phyloP scores from a whole-genome alignment of 2,888 invertebrate species.

The Auanema sp. region DNA sequence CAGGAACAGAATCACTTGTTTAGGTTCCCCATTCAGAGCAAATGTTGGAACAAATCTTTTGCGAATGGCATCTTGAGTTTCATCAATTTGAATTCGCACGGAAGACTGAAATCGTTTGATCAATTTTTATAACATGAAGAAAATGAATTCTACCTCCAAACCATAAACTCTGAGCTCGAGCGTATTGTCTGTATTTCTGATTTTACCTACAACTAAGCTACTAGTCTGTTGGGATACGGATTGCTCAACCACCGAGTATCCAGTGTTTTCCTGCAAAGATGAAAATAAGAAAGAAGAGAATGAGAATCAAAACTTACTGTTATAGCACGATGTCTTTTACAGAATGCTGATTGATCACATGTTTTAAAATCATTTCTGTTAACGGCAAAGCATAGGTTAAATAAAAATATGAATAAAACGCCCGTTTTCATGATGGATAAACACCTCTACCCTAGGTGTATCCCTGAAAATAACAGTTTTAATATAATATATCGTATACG shows the following conservation, averaged over 20 bases:
- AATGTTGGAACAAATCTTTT: constrained; percentile 40
- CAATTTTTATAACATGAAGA: neutral
- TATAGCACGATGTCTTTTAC: constrained; percentile 52
- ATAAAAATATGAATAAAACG: too few relatives aligned
- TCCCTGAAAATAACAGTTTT: too few relatives aligned
- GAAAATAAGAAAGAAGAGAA: neutral
- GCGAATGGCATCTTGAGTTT: constrained; percentile 32
- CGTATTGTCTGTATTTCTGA: constrained; percentile 31
- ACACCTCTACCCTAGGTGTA: too few relatives aligned
- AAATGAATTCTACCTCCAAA: constrained; percentile 16
- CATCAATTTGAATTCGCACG: constrained; percentile 45
- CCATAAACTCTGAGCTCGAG: constrained; percentile 32
- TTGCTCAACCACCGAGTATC: constrained; percentile 31
- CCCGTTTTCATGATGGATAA: too few relatives aligned
- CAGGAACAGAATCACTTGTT: constrained; percentile 4
- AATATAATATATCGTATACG: too few relatives aligned
- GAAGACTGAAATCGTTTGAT: constrained; percentile 28
- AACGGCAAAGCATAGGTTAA: constrained; percentile 26
- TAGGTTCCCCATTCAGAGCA: constrained; percentile 33
- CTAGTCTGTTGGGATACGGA: neutral
- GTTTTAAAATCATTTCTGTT: constrained; percentile 61
- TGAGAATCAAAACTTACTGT: constrained; percentile 24
- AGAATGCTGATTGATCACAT: constrained; percentile 61
- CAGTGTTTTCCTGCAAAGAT: constrained; percentile 34
- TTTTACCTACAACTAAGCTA: constrained; percentile 10